Conservation (phyloP, 2,888 invertebrate genomes). For the Yponomeuta sedellus region DNA sequence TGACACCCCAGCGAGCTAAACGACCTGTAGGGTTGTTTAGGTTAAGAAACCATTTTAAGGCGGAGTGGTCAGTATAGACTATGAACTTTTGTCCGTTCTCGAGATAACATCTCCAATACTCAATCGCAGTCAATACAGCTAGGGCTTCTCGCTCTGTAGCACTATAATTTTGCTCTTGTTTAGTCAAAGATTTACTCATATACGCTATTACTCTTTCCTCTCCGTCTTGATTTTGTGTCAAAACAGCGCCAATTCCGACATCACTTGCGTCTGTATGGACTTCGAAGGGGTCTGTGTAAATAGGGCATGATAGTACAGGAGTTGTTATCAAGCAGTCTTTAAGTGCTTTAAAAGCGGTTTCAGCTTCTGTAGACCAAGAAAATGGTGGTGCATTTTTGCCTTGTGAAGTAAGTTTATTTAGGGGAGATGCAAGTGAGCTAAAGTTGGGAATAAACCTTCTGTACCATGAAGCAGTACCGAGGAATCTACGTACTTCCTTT, state of each 20-base stretch:
- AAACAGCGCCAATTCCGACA: conserved; percentile 15
- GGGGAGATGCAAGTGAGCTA: conserved; percentile 24
- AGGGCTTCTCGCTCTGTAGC: conserved; percentile 16
- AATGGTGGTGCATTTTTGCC: conserved; percentile 26
- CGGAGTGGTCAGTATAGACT: conserved; percentile 23
- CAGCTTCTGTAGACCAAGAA: conserved; percentile 26
- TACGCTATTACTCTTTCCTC: conserved; percentile 10
- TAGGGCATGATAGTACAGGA: conserved; percentile 15
- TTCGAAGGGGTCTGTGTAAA: conserved; percentile 10
- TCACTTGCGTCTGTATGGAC: conserved; percentile 16
- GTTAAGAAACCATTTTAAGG: conserved; percentile 23
- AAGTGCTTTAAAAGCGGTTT: conserved; percentile 23
- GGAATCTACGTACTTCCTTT: conserved; percentile 27
- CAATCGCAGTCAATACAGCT: conserved; percentile 20
- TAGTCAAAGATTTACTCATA: conserved; percentile 3
- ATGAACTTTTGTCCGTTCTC: conserved; percentile 11
- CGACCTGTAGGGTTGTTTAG: conserved; percentile 21
- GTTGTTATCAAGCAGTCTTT: conserved; percentile 18
- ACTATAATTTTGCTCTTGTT: no score
- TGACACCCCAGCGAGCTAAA: conserved; percentile 18
- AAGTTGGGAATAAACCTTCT: conserved; percentile 27
- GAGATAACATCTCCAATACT: conserved; percentile 17
- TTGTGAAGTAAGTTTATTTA: conserved; percentile 27
- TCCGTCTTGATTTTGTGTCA: conserved; percentile 13
- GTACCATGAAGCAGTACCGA: conserved; percentile 29